Conservation (phyloP, 2,113 vertebrate species). For the Neodontobutis hainanensis region DNA sequence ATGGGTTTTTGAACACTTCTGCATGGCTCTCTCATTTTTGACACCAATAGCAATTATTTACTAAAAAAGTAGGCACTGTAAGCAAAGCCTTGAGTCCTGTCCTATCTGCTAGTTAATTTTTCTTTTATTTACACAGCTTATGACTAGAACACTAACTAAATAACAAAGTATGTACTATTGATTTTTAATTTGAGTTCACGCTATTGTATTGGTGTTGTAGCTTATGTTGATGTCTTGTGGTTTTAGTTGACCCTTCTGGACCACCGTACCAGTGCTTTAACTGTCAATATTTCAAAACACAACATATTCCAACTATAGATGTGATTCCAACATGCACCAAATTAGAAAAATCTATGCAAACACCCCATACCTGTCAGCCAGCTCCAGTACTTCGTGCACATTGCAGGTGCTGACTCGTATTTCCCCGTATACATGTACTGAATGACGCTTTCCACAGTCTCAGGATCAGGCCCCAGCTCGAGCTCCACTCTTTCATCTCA, state of each 20-base stretch:
- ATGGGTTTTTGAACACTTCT: no score
- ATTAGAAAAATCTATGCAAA: not conserved
- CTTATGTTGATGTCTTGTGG: not conserved
- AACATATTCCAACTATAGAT: no score
- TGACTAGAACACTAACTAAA: not conserved
- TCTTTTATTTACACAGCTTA: not conserved
- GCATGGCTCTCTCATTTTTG: no score
- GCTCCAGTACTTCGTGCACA: constrained; percentile 95
- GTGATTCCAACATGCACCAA: not conserved
- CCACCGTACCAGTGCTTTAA: not conserved
- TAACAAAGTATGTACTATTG: not conserved
- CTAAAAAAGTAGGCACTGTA: no score
- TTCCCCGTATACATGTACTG: constrained; percentile 96
- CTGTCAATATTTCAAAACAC: not conserved
- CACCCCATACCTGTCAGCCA: constrained; percentile 90
- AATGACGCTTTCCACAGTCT: constrained; percentile 95
- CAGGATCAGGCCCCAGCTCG: constrained; percentile 92
- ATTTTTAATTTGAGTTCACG: no score
- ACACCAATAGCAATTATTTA: no score
- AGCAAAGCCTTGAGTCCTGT: not conserved
- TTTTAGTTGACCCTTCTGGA: not conserved
- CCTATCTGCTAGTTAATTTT: not conserved
- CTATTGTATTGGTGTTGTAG: not conserved
- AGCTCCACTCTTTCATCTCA: constrained; percentile 98
- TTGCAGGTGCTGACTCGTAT: constrained; percentile 95